Percentiles rank a stretch among this genome's conserved stretches.
Conservation (phyloP, 2,113 vertebrate species). For the Caranx ignobilis region DNA sequence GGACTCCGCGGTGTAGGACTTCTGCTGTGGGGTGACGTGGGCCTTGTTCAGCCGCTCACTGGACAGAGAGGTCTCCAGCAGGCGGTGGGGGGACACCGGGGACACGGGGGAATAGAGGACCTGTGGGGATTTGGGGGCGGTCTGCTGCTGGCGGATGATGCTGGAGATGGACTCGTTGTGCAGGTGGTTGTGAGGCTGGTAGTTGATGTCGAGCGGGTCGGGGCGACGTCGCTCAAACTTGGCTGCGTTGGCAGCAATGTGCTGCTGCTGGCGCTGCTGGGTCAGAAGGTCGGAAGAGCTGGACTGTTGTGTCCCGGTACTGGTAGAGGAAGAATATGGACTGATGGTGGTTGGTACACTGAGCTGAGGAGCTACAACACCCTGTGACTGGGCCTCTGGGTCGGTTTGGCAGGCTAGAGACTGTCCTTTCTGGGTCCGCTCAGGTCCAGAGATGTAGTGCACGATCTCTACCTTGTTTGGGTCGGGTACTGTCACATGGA, state of each 20-base stretch:
- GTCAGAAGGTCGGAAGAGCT: slow-evolving; percentile 85
- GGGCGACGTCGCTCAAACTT: slow-evolving; percentile 95
- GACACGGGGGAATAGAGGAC: slow-evolving; percentile 98
- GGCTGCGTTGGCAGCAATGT: slow-evolving; percentile 80
- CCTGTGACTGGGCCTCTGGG: slow-evolving; percentile 90
- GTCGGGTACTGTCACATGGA: slow-evolving; percentile 93
- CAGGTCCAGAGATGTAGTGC: slow-evolving; percentile 96
- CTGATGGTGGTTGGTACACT: slow-evolving; percentile 91
- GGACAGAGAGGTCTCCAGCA: slow-evolving; percentile 92
- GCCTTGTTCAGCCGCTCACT: slow-evolving; percentile 96
- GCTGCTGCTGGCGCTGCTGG: slow-evolving; percentile 85
- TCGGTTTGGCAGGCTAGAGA: slow-evolving; percentile 98
- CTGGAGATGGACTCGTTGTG: slow-evolving; percentile 93
- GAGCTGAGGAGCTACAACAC: slow-evolving; percentile 91
- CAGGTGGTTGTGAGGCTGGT: slow-evolving; percentile 91
- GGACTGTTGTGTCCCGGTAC: slow-evolving; percentile 85
- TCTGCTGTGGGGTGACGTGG: slow-evolving; percentile 96
- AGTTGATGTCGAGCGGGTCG: slow-evolving; percentile 95
- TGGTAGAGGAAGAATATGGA: slow-evolving; percentile 91
- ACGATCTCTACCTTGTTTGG: slow-evolving; percentile 94
- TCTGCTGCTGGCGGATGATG: slow-evolving; percentile 89
- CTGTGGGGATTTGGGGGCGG: slow-evolving; percentile 92
- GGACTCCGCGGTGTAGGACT: slow-evolving; percentile 92
- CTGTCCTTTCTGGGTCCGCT: slow-evolving; percentile 93
- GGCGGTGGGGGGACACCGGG: slow-evolving; percentile 93